A percentile compares a stretch with the other conserved stretches of the same genome.
Conservation (phyloP, 2,113 vertebrate species). For the Condylura cristata region DNA sequence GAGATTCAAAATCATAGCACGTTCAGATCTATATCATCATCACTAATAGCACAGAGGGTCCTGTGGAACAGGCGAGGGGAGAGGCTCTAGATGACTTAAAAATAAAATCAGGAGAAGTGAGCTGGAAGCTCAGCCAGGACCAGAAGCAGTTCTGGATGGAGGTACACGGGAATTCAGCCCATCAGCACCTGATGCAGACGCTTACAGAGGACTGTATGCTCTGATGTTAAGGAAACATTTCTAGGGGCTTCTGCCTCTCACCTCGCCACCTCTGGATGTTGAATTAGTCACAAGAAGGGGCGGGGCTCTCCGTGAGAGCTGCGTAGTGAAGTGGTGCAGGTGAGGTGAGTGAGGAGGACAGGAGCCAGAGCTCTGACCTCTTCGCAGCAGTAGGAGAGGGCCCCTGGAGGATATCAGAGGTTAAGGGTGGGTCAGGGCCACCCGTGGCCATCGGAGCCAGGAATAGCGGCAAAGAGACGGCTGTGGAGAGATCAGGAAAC, state of each 20-base stretch:
- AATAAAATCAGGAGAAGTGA: not conserved
- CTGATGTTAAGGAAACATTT: not conserved
- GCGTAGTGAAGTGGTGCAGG: not conserved
- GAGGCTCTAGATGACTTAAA: not conserved
- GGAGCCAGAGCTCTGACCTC: not conserved
- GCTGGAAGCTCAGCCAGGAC: not conserved
- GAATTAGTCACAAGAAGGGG: not conserved
- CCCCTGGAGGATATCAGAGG: not conserved
- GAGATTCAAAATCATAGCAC: not conserved
- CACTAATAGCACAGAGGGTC: not conserved
- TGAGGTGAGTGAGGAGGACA: not conserved
- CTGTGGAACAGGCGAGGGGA: not conserved
- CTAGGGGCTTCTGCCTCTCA: rapidly evolving
- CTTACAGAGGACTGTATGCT: no score
- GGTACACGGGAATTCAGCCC: not conserved
- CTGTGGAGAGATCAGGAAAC: not conserved
- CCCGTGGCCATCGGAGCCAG: not conserved
- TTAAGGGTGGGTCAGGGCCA: not conserved
- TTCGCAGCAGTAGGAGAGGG: not conserved
- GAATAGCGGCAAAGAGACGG: not conserved
- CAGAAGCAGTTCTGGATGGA: not conserved
- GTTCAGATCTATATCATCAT: not conserved
- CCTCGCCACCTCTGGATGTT: not conserved
- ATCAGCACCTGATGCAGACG: not conserved
- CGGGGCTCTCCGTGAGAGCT: not conserved